Base-by-base conservation (phyloP, 2,888 invertebrate genomes). In the Amiota minor region DNA sequence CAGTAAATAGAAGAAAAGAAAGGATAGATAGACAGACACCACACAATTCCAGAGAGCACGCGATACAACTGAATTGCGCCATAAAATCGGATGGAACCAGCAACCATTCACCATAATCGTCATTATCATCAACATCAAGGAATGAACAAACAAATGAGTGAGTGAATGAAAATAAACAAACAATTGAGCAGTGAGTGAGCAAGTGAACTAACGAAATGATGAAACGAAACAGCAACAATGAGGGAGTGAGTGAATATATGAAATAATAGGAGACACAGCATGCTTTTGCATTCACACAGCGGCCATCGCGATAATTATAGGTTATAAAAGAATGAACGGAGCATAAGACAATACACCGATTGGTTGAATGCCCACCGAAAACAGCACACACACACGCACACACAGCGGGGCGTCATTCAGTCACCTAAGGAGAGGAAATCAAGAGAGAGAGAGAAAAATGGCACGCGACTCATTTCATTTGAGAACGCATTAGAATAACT, bases 291-390 rank as follows among this genome's bases (percentile, higher is more conserved):
- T 70, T 84, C 74, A 74, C 77, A 79, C 86, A 85, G 86, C 88
- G 88, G 88, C 88, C 88, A 88, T 88, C 87, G 88, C 88, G 82
- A 77, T 88, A 88, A 88, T 88, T 88, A 88, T 86, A 88, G 88
- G 88, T 88, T 88, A 81, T 77, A 35, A 0, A 4, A 35, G 35
- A 35, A 71, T 50, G 61, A 23, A 46, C 49, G 20, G 56, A 45
- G 75, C 74, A 77, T 74, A 81, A 79, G 70, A 78, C 80, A 81
- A 76, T 47, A 20, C 56, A 76, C 65, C 80, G 80, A 88, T 88
- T 88, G 88, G 88, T 81, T 77, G 77, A 74, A 68, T 62, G 49
- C 46, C 74, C 35, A 35, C 35, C 35, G 6, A 35, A 35, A 35
- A 35, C 35, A 35, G 6, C 35, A 35, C 23, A 23, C 3, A 23